These are phyloP conservation scores for Sinella curviseta DNA, from an alignment of 1,140 invertebrate genomes.

Conservation along the genomic window DNA sequence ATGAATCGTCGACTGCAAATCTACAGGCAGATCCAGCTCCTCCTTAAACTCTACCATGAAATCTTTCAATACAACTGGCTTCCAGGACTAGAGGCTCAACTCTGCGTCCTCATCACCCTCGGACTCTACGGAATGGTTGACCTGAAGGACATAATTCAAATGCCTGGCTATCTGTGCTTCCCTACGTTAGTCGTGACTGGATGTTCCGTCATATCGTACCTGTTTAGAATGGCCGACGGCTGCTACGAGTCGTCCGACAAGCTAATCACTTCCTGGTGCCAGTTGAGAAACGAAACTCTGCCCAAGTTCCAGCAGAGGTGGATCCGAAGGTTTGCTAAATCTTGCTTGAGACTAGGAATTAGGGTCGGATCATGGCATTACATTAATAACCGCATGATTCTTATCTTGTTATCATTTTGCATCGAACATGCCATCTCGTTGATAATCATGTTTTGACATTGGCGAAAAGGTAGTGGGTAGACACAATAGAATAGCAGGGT, in stretches of 20 bases:
- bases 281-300: background rate
- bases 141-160: constrained; percentile 4
- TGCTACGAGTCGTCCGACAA: background rate
- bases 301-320: constrained; percentile 12
- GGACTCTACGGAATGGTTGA: constrained; percentile 18
- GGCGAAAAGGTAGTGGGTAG: background rate
- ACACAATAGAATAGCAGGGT: too few relatives aligned
- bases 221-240: constrained; percentile 11
- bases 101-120: background rate
- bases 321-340: background rate
- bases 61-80: constrained; percentile 12
- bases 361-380: constrained; percentile 5
- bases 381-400: constrained; percentile 7
- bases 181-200: background rate
- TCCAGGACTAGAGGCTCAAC: constrained; percentile 13
- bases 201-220: constrained; percentile 8
- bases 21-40: background rate
- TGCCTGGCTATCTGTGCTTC: constrained; percentile 17
- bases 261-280: background rate
- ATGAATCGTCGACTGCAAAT: background rate
- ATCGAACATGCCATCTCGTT: constrained; percentile 4
- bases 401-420: background rate
- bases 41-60: constrained; percentile 14
- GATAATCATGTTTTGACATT: constrained; percentile 8
- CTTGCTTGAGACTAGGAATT: background rate